A percentile compares a stretch with the other conserved stretches of the same genome.
phyloP scores from a whole-genome alignment of 64 coral and sea anemone species.

The Actinia equina region DNA sequence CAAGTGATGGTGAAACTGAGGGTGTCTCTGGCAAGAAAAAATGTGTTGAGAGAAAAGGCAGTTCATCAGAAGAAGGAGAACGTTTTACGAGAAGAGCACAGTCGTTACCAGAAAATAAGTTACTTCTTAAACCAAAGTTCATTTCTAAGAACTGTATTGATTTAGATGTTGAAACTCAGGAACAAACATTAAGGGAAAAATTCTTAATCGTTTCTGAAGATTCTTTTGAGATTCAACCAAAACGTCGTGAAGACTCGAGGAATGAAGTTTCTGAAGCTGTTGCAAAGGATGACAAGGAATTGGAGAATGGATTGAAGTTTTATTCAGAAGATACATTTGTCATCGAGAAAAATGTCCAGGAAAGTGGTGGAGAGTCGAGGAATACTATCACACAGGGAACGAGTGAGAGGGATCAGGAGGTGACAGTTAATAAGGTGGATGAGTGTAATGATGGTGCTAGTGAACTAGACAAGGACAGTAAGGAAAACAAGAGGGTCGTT shows the following conservation, averaged over 20 bases:
- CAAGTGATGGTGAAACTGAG: constrained; percentile 4
- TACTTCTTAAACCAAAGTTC: neutral
- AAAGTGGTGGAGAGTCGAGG: neutral
- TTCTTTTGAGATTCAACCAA: neutral
- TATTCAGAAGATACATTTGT: neutral
- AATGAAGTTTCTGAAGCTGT: neutral
- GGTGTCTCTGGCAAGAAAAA: neutral
- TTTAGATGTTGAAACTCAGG: neutral
- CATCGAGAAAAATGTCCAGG: neutral
- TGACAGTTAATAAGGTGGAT: neutral
- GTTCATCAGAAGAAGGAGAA: neutral
- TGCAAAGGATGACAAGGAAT: neutral
- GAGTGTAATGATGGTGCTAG: neutral
- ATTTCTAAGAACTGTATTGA: neutral
- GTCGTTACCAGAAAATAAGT: neutral
- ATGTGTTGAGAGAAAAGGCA: neutral
- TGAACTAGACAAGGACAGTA: neutral
- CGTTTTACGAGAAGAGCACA: neutral
- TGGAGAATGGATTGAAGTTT: neutral
- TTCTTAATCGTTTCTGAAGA: neutral
- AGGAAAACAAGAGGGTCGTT: neutral
- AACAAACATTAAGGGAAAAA: neutral
- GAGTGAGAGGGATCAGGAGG: neutral
- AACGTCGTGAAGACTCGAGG: neutral
- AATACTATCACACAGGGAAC: neutral